These are phyloP conservation scores for Lytechinus variegatus DNA, from an alignment of 35 echinoderm and acorn worm species.

Conservation along the genomic window DNA sequence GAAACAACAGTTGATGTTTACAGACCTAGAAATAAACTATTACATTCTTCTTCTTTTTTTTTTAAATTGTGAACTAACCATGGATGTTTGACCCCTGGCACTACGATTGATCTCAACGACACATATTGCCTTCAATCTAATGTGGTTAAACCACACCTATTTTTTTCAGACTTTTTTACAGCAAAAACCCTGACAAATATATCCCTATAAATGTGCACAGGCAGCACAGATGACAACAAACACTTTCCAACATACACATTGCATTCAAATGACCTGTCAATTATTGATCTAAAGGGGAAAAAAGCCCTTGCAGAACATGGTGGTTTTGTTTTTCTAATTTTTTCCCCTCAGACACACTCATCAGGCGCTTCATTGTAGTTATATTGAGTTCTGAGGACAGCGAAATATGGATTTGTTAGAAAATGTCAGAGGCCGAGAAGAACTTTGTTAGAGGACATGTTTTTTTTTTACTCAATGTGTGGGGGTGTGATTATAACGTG, in stretches of 20 bases:
- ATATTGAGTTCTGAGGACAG: conserved; percentile 2
- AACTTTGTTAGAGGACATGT: neutral
- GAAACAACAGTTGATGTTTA: too few species aligned
- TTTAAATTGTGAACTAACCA: too few species aligned
- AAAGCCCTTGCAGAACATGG: conserved; percentile 3
- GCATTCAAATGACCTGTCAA: conserved; percentile 2
- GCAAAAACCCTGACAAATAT: neutral
- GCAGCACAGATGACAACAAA: neutral
- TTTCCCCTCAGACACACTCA: neutral
- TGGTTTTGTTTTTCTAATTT: neutral
- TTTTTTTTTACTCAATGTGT: conserved; percentile 8
- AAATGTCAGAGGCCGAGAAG: conserved; percentile 12
- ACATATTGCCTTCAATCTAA: neutral
- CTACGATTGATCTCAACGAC: too few species aligned
- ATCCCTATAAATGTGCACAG: neutral
- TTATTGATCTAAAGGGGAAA: neutral
- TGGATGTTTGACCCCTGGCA: too few species aligned
- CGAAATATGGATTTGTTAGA: conserved; percentile 18
- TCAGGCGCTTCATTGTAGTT: neutral
- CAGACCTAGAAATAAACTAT: too few species aligned
- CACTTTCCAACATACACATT: neutral
- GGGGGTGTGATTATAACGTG: conserved; percentile 19
- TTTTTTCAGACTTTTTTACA: neutral
- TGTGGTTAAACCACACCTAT: neutral
- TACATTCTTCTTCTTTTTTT: too few species aligned